A percentile compares a stretch with the other conserved stretches of the same genome.
Conservation (phyloP, 2,113 vertebrate genomes). For the Callospermophilus lateralis region DNA sequence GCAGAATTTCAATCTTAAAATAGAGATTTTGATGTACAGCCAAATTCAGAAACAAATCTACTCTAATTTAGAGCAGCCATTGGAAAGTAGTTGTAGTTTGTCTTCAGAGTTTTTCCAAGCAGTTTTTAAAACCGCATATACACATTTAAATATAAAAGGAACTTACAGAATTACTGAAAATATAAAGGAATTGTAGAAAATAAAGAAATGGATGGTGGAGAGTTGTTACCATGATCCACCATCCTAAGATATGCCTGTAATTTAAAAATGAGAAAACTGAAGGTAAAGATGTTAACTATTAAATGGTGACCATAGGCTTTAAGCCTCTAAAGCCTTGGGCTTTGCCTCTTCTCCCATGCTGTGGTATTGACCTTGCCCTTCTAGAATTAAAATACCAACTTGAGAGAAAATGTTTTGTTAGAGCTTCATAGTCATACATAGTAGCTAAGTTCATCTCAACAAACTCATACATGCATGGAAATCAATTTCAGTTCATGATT, state of each 20-base stretch:
- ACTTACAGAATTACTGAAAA: conserved; percentile 37
- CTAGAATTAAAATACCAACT: conserved; percentile 31
- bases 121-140: neutral
- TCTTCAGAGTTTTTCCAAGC: conserved; percentile 37
- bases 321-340: neutral
- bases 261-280: conserved; percentile 47
- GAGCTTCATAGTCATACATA: too few relatives aligned
- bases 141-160: conserved; percentile 2
- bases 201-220: neutral
- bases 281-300: conserved; percentile 4
- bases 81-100: conserved; percentile 28
- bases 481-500: too few relatives aligned
- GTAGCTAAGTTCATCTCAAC: too few relatives aligned
- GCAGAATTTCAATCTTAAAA: too few relatives aligned
- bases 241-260: neutral
- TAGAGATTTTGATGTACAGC: neutral
- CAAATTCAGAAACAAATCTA: neutral
- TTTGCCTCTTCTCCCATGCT: neutral
- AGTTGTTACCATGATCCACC: neutral
- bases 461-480: too few relatives aligned
- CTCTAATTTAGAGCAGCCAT: neutral
- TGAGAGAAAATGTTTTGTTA: neutral
- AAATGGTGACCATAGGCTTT: neutral
- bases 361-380: neutral
- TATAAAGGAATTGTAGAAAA: conserved; percentile 44